Base-by-base conservation (phyloP, 2,888 invertebrate genomes). In the Strigamia crassipes region DNA sequence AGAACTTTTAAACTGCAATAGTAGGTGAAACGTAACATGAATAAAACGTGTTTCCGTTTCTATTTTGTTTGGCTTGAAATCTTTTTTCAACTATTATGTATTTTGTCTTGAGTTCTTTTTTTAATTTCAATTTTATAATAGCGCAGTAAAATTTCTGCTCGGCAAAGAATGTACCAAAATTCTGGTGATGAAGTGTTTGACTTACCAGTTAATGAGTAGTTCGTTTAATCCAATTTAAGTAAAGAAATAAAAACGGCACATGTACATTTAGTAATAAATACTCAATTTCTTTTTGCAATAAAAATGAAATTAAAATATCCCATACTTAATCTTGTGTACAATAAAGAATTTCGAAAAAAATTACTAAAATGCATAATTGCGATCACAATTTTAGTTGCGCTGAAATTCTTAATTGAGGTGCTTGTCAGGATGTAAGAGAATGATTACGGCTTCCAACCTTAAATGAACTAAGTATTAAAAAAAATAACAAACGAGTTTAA, bases 131-230 rank as follows among this genome's bases (percentile, higher is more conserved):
- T 56, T 56, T 56, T 56, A 56, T 56, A 6, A 18, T 8, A n/a
- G 21, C 18, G 18, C 56, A 18, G 18, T 13, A 46, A 13, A 46
- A 3, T 46, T 3, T 1, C 46, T 13, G n/a, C 12, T 13, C 42
- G 5, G 56, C 21, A 56, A 15, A 56, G 18, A n/a, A 56, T n/a
- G 18, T 46, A 15, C n/a, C 18, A 56, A 18, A 56, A 56, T 56
- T 18, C 21, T 18, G 4, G 56, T 56, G 56, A 18, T 56, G 56
- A 56, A 56, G 18, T 1, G 56, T 56, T 56, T 18, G 56, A 56
- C 56, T 56, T 56, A 56, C 56, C 56, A 18, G 56, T 56, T 56
- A 18, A 56, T 56, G 56, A 56, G n/a, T 56, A n/a, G 15, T 56
- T 56, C 56, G 56, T 56, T 56, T 15, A 51, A 51, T 51, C 51